Base-by-base conservation (phyloP, 2,797 vertebrate species). In the Luscinia megarhynchos region DNA sequence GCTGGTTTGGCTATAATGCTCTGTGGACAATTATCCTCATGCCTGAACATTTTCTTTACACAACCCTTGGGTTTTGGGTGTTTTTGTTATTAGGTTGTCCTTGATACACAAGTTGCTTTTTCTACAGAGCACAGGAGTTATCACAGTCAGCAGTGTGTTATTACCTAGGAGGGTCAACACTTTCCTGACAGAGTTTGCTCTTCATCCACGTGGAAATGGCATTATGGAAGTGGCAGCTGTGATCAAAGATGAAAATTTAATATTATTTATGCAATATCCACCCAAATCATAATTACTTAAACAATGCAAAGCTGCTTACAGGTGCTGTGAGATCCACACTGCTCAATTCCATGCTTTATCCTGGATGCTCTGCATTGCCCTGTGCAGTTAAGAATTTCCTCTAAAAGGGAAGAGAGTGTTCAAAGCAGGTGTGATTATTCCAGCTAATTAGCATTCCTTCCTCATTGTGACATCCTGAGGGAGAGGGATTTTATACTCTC, bases 221-320 rank as follows among this genome's bases (percentile, higher is more conserved):
- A 55, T 87, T 93, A 69, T 81, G 87, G 79, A 93, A 95, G 89
- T 36, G 66, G 62, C 79, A 95, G 75, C 73, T 4, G 27, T 92
- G 89, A 91, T 88, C 15, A 45, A 81, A 89, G 80, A 73, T 59
- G 89, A 92, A 94, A 96, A 89, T 84, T 22, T 48, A 48, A 12
- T 34, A 26, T 48, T 34, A 66, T 85, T 87, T 88, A 48, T 80
- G 89, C 89, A 73, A 81, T 79, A 89, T 36, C 78, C 87, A 91
- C 92, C 90, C 87, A 75, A 92, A 95, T 53, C 79, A 67, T 87
- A 92, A 96, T 96, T 92, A 85, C 84, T 85, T 58, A 76, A 38
- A 78, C 21, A 69, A 67, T 63, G 45, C 75, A 88, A 69, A 81
- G 79, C 73, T 92, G 58, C 87, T 91, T 86, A 87, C 82, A 87